Base-by-base conservation (phyloP, 2,113 vertebrate species). In the Pseudolaguvia tuberculata region DNA sequence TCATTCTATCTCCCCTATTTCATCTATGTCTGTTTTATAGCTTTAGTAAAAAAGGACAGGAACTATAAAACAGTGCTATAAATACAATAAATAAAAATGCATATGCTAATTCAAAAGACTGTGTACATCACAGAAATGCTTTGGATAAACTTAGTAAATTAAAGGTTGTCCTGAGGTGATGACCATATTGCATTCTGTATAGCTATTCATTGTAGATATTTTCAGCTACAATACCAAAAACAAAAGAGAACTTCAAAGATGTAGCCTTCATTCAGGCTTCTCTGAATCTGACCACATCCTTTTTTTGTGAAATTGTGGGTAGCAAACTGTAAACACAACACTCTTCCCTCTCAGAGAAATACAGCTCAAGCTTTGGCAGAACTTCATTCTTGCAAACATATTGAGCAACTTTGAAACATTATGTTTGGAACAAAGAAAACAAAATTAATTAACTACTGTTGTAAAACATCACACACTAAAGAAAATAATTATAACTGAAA, bases 281-380 rank as follows among this genome's bases (percentile, higher is more conserved):
- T 57, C 10, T 39, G 18, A 50, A 20, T 69, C 20, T 55, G 12
- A 76, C 65, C 73, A 75, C 62, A 58, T 75, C 65, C 74, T 69
- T 59, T 48, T 76, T 35, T 4, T 59, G 18, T 58, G 31, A 48
- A 27, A 14, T 23, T 51, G 55, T 39, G 73, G 51, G n/a, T 50
- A 17, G n/a, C 35, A 58, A 67, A 67, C 61, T 75, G 52, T 47
- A 57, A 75, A n/a, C 31, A 68, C 13, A 25, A 68, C 17, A 57
- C 39, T 31, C 65, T 52, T 61, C 29, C 45, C 0, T 47, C 55
- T 50, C 51, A 66, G 35, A 29, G 2, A 31, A 47, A 45, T 39
- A 51, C 35, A 21, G 42, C 21, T n/a, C 47, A 45, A 42, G 20
- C 27, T 78, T 68, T 59, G 55, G 29, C 9, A 67, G 18, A 76